Evolutionary conservation across 2,797 vertebrate species (phyloP).

Genomic region (Gallinago nigripennis): DNA sequence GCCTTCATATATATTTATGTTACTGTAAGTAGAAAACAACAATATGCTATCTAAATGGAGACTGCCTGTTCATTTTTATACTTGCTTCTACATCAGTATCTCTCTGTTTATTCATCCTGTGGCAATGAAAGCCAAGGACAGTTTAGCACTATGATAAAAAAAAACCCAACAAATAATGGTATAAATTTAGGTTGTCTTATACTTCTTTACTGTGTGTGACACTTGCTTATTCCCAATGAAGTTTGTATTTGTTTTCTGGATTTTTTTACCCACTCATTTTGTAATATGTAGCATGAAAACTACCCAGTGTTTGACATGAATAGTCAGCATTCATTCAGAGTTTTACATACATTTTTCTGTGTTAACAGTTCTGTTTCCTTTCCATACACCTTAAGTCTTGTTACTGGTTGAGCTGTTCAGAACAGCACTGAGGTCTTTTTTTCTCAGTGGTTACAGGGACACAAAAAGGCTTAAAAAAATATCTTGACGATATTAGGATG

Average conservation of each 20-base stretch:
- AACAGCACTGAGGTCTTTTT: not conserved
- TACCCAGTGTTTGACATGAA: not conserved
- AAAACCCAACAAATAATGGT: not conserved
- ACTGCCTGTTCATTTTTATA: not conserved
- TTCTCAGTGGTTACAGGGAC: not conserved
- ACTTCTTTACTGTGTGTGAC: not conserved
- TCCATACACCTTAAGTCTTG: not conserved
- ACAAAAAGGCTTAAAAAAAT: not conserved
- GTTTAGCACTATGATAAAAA: not conserved
- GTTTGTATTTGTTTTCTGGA: no score
- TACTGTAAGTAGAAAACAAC: not conserved
- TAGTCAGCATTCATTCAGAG: not conserved
- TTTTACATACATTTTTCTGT: not conserved
- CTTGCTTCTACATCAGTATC: not conserved
- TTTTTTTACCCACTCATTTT: not conserved
- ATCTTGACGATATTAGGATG: not conserved
- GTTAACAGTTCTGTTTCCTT: not conserved
- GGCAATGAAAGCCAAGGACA: not conserved
- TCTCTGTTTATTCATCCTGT: not conserved
- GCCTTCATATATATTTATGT: not conserved
- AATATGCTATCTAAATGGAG: not conserved
- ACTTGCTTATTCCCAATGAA: not conserved
- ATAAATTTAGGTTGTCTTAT: not conserved
- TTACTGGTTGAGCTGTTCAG: not conserved
- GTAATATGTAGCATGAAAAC: not conserved